phyloP scores from a whole-genome alignment of 1,140 invertebrate species.

The Ditylenchus dipsaci region DNA sequence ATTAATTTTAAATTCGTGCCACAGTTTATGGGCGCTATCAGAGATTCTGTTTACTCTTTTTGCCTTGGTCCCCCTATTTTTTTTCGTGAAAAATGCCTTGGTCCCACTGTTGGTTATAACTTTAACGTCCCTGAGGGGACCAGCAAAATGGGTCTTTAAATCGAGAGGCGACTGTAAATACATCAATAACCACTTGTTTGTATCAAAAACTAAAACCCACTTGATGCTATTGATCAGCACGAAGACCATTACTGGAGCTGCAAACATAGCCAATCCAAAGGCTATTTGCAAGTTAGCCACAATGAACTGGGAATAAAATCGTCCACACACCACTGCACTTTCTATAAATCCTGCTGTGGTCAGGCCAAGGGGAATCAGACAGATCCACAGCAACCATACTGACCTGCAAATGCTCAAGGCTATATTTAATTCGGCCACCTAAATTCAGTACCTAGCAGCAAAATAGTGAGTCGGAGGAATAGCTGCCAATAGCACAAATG shows the following conservation, averaged over 20 bases:
- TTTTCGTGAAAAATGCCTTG: too few relatives aligned
- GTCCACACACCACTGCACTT: constrained; percentile 30
- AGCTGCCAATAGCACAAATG: constrained; percentile 24
- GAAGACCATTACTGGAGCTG: constrained; percentile 29
- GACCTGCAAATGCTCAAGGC: constrained; percentile 12
- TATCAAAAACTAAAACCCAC: constrained; percentile 19
- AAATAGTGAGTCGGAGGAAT: constrained; percentile 17
- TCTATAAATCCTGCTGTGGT: constrained; percentile 30
- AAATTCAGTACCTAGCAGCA: too few relatives aligned
- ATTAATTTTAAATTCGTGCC: too few relatives aligned
- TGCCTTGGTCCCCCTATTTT: too few relatives aligned
- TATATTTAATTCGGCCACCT: too few relatives aligned
- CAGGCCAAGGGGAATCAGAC: constrained; percentile 31
- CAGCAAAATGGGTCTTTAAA: too few relatives aligned
- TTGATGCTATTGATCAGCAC: constrained; percentile 23
- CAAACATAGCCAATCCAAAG: constrained; percentile 28
- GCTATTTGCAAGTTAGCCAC: constrained; percentile 26
- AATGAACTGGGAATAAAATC: constrained; percentile 36
- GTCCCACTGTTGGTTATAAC: too few relatives aligned
- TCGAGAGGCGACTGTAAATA: too few relatives aligned
- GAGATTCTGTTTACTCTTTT: too few relatives aligned
- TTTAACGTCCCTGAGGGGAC: too few relatives aligned
- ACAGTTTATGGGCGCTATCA: too few relatives aligned
- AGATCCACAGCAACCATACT: constrained; percentile 14
- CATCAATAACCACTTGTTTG: too few relatives aligned